Percentiles rank a stretch among this genome's conserved stretches.
phyloP scores from a whole-genome alignment of 37 sponge, comb jelly and placozoan species.

The Eunapius fragilis region DNA sequence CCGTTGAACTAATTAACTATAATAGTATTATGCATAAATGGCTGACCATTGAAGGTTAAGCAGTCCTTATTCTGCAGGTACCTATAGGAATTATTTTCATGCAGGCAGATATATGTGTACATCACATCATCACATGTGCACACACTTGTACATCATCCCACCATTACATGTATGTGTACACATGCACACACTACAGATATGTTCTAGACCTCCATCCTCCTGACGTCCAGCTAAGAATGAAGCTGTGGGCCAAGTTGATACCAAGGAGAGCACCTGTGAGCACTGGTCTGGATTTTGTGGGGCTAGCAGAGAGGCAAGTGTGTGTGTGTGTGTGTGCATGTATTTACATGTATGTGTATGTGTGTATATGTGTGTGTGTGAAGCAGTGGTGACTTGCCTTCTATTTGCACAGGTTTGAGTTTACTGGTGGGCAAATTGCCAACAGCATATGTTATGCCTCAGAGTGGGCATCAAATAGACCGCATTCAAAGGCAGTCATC shows the following conservation, averaged over 20 bases:
- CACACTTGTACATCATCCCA: not conserved
- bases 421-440: no score
- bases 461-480: no score
- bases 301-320: constrained; percentile 46
- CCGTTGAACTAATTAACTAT: no score
- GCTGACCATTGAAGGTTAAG: no score
- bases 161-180: not conserved
- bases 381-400: no score
- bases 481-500: no score
- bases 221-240: constrained; percentile 15
- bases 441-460: no score
- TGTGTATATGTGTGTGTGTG: not conserved
- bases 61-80: no score
- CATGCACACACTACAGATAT: constrained; percentile 9
- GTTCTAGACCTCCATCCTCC: constrained; percentile 40
- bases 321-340: not conserved
- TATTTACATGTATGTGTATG: not conserved
- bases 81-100: no score
- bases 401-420: no score
- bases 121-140: constrained; percentile 7
- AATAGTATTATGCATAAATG: no score
- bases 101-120: not conserved
- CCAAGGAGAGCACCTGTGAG: constrained; percentile 58
- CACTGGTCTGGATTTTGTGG: constrained; percentile 29
- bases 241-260: constrained; percentile 65